phyloP scores from a whole-genome alignment of 2,888 invertebrate genomes.

The Caenorhabditis sinica region DNA sequence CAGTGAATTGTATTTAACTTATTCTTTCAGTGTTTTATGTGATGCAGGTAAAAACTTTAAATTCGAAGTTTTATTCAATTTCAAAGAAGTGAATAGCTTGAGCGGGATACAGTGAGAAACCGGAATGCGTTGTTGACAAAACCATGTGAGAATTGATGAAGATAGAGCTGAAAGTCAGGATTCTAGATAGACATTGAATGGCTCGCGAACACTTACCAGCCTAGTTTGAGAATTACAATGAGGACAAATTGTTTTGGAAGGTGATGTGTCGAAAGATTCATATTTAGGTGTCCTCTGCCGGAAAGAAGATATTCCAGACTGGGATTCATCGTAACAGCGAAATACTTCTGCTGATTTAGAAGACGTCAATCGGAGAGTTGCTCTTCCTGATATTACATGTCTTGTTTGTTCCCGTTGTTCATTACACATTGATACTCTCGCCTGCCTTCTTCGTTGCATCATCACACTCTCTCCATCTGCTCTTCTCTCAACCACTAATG shows the following conservation, averaged over 20 bases:
- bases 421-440: conserved; percentile 61
- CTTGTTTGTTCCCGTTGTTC: conserved; percentile 48
- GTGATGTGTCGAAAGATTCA: conserved; percentile 46
- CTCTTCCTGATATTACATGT: conserved; percentile 41
- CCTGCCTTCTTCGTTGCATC: conserved; percentile 49
- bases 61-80: not conserved
- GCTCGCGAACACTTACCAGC: conserved; percentile 16
- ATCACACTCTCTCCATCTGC: conserved; percentile 56
- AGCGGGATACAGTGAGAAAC: conserved; percentile 54
- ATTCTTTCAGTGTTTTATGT: conserved; percentile 52
- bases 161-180: conserved; percentile 47
- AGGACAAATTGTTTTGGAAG: conserved; percentile 32
- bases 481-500: conserved; percentile 37
- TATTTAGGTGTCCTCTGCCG: conserved; percentile 30
- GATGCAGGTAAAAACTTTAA: conserved; percentile 37
- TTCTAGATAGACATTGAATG: too few species aligned
- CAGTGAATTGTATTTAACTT: conserved; percentile 52
- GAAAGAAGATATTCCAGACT: conserved; percentile 5
- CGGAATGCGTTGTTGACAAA: conserved; percentile 60
- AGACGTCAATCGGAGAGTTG: conserved; percentile 38
- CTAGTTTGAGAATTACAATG: conserved; percentile 54
- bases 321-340: conserved; percentile 25
- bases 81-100: conserved; percentile 61
- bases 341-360: conserved; percentile 55
- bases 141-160: conserved; percentile 65